phyloP scores from a whole-genome alignment of 1,140 invertebrate species.

The Drosophila obscura region DNA sequence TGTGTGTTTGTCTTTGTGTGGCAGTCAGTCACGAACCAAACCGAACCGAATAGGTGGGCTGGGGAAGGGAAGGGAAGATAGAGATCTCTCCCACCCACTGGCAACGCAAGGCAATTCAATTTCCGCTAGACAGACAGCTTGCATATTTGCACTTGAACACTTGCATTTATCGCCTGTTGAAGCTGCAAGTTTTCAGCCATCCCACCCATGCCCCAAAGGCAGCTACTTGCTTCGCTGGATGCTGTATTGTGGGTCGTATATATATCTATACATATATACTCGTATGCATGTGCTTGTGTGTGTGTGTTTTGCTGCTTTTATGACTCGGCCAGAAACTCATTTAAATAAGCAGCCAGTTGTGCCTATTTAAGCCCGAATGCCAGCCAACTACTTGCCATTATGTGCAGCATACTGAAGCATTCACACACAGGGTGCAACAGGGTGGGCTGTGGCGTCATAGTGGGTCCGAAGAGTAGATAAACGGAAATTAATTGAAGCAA shows the following conservation, averaged over 20 bases:
- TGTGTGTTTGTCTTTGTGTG: slow-evolving; percentile 16
- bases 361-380: slow-evolving; percentile 37
- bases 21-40: not conserved
- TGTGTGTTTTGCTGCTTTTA: slow-evolving; percentile 17
- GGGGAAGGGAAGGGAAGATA: not conserved
- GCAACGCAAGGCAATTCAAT: slow-evolving; percentile 61
- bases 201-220: no score
- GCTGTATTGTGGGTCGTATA: slow-evolving; percentile 20
- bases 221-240: slow-evolving; percentile 8
- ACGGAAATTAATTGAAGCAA: no score
- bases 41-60: no score
- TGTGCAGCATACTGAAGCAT: no score
- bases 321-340: slow-evolving; percentile 39
- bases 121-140: slow-evolving; percentile 60
- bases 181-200: slow-evolving; percentile 23
- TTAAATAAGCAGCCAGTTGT: slow-evolving; percentile 62
- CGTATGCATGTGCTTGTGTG: not conserved
- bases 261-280: slow-evolving; percentile 20
- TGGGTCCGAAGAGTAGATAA: no score
- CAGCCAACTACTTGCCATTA: not conserved
- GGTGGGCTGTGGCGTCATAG: no score
- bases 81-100: slow-evolving; percentile 4
- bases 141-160: slow-evolving; percentile 64
- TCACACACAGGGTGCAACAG: no score
- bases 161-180: slow-evolving; percentile 67